Evolutionary conservation across 2,113 vertebrate species (phyloP).

Genomic region (Cyrtonyx montezumae): DNA sequence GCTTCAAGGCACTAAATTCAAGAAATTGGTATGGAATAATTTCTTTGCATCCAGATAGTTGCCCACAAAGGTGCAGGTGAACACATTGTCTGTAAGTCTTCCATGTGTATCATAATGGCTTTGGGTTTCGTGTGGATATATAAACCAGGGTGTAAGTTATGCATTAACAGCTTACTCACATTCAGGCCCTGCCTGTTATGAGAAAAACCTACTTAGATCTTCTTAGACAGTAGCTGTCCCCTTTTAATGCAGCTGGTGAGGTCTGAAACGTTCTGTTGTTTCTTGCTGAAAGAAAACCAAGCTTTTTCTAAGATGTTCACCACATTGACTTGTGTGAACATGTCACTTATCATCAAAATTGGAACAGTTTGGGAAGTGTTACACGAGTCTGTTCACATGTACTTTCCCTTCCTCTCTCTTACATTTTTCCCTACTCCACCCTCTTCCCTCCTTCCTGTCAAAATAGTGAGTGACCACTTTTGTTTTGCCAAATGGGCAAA

Average conservation of each 20-base stretch:
- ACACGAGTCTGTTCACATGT: neutral
- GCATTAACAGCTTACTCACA: neutral
- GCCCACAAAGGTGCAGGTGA: neutral
- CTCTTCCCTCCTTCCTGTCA: conserved; percentile 8
- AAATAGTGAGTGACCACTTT: neutral
- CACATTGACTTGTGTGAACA: neutral
- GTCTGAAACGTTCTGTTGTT: neutral
- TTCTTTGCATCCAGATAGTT: neutral
- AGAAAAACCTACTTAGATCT: neutral
- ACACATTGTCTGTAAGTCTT: neutral
- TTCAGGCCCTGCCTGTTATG: neutral
- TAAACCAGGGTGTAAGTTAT: neutral
- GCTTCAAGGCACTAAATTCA: neutral
- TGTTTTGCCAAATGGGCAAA: neutral
- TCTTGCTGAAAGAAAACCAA: neutral
- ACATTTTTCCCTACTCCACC: neutral
- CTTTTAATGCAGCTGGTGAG: neutral
- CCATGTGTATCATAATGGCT: neutral
- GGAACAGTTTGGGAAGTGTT: neutral
- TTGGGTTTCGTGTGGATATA: neutral
- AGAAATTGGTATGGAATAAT: neutral
- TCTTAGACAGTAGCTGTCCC: neutral
- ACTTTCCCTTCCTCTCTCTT: neutral
- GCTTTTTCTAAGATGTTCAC: neutral
- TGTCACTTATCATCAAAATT: neutral